These are phyloP conservation scores for Drosophila greeni DNA, from an alignment of 2,888 invertebrate genomes.

Conservation along the genomic window DNA sequence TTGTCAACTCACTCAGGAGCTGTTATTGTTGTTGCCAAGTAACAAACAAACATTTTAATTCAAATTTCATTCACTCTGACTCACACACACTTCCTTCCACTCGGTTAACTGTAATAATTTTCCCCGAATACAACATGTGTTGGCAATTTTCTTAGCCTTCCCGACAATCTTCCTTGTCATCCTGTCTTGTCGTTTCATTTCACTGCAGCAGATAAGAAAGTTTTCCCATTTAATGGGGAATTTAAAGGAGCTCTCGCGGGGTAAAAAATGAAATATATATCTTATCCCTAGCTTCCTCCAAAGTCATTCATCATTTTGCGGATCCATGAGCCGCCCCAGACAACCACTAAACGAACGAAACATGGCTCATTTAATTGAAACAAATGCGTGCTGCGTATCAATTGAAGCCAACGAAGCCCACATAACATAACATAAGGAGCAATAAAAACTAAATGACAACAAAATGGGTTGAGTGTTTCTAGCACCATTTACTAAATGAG, in stretches of 20 bases:
- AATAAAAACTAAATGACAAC: constrained; percentile 39
- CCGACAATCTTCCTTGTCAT: constrained; percentile 28
- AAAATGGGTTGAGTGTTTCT: constrained; percentile 21
- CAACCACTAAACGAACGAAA: constrained; percentile 53
- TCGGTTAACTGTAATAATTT: constrained; percentile 34
- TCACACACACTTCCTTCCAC: constrained; percentile 22
- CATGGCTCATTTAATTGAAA: constrained; percentile 74
- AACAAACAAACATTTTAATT: constrained; percentile 43
- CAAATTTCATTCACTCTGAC: constrained; percentile 35
- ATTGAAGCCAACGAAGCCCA: constrained; percentile 50
- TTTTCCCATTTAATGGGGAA: background rate
- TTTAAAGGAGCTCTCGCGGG: background rate
- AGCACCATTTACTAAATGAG: constrained; percentile 27
- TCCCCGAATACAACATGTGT: constrained; percentile 24
- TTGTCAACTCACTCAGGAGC: constrained; percentile 14
- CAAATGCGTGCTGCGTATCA: constrained; percentile 74
- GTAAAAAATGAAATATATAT: background rate
- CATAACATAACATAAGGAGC: constrained; percentile 37
- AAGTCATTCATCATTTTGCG: constrained; percentile 32
- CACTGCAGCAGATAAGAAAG: constrained; percentile 31
- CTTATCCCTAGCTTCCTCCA: constrained; percentile 8
- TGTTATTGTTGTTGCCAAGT: constrained; percentile 10
- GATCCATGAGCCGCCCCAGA: constrained; percentile 11
- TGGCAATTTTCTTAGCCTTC: constrained; percentile 13
- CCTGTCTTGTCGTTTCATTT: constrained; percentile 30